Percentiles rank a stretch among this genome's conserved stretches.
These are phyloP conservation scores for Anguilla rostrata DNA, from an alignment of 2,113 vertebrate species.

Conservation along the genomic window DNA sequence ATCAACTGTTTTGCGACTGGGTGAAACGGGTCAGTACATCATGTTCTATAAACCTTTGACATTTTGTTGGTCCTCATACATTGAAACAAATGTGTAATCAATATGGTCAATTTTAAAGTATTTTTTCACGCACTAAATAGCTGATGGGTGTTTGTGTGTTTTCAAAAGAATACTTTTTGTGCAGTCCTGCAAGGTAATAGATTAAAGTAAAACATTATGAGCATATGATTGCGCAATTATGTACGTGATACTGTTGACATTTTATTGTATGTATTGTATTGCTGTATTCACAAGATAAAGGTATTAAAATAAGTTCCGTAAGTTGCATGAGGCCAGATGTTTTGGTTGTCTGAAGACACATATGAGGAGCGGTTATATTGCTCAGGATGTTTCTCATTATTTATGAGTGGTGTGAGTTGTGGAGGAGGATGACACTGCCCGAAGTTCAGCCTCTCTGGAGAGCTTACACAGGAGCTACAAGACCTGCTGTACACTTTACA, in stretches of 20 bases:
- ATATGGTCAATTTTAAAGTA: not conserved
- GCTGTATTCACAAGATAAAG: not conserved
- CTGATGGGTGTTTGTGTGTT: not conserved
- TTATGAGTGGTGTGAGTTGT: not conserved
- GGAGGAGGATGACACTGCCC: not conserved
- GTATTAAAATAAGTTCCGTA: not conserved
- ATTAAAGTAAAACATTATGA: not conserved
- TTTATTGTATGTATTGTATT: not conserved
- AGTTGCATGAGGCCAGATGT: not conserved
- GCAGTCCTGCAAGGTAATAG: not conserved
- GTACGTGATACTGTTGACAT: not conserved
- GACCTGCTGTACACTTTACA: not conserved
- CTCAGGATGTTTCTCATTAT: not conserved
- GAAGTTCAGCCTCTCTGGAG: not conserved
- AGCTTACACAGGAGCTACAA: not conserved
- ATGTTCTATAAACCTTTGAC: not conserved
- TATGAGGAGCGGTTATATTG: not conserved
- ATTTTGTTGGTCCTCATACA: not conserved
- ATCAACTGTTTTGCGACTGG: not conserved
- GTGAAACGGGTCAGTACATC: not conserved
- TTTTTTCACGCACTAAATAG: not conserved
- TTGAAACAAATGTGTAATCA: not conserved
- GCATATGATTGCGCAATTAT: not conserved
- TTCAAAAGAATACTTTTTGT: not conserved
- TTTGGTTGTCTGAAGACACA: not conserved